Conservation (phyloP, 2,888 invertebrate genomes). For the Apotomis betuletana region DNA sequence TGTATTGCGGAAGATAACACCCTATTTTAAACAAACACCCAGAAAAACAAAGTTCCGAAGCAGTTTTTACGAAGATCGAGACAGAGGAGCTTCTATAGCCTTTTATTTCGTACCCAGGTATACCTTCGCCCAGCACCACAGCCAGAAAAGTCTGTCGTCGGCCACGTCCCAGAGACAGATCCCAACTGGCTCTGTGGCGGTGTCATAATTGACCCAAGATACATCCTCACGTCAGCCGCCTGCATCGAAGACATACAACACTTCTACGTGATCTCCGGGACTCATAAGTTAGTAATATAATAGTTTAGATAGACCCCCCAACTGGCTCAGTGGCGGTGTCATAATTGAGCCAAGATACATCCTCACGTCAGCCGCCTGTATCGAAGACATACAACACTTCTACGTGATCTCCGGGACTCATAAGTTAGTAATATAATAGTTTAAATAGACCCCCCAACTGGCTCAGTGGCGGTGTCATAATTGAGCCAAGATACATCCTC, state of each 20-base stretch:
- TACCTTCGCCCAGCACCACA: conserved; percentile 61
- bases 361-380: conserved; percentile 74
- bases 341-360: conserved; percentile 66
- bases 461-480: conserved; percentile 71
- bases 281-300: background rate
- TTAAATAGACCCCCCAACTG: conserved; percentile 51
- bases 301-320: background rate
- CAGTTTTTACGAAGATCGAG: too few species aligned
- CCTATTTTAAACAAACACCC: too few species aligned
- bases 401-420: conserved; percentile 70
- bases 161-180: too few species aligned
- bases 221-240: conserved; percentile 7
- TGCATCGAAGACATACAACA: background rate
- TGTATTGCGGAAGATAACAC: too few species aligned
- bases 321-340: conserved; percentile 66
- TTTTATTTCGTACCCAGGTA: conserved; percentile 53
- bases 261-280: conserved; percentile 3
- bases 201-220: too few species aligned
- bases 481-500: conserved; percentile 63
- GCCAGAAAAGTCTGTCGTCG: conserved; percentile 17
- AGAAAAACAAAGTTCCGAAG: too few species aligned
- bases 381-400: conserved; percentile 69
- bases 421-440: conserved; percentile 48
- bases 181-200: too few species aligned
- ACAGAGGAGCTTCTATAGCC: too few species aligned